These are phyloP conservation scores for Frankliniella fusca DNA, from an alignment of 2,888 invertebrate species.

Conservation along the genomic window DNA sequence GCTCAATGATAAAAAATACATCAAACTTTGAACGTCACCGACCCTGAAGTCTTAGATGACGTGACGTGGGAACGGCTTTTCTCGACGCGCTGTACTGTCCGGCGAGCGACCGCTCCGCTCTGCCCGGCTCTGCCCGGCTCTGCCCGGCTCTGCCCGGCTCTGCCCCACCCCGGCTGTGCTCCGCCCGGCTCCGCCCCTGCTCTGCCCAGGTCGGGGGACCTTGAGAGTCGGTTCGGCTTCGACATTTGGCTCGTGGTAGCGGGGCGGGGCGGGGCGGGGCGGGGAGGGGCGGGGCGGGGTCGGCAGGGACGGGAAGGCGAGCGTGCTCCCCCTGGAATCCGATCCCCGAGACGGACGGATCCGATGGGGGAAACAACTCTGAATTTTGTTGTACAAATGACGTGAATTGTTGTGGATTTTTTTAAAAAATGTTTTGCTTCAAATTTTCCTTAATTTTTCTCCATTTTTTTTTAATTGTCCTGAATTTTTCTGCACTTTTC, in stretches of 20 bases:
- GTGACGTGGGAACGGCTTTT: too few species aligned
- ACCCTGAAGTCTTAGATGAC: too few species aligned
- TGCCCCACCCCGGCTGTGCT: background rate
- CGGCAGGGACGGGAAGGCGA: background rate
- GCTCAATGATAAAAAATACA: too few species aligned
- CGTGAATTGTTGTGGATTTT: too few species aligned
- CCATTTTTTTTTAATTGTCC: too few species aligned
- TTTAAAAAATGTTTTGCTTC: too few species aligned
- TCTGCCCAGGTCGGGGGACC: background rate
- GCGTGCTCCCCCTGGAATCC: background rate
- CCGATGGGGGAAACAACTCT: too few species aligned
- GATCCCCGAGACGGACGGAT: background rate
- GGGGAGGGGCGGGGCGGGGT: background rate
- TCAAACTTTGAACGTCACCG: background rate
- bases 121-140: background rate
- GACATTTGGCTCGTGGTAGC: background rate
- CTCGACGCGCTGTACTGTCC: too few species aligned
- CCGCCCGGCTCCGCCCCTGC: background rate
- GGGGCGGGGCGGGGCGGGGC: background rate
- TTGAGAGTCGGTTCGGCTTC: background rate
- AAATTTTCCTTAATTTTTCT: too few species aligned
- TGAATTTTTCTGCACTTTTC: too few species aligned
- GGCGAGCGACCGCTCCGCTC: background rate
- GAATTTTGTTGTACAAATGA: too few species aligned
- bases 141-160: background rate